Evolutionary conservation across 2,888 invertebrate genomes (phyloP).

Genomic region (Drosophila hawaiiensis): DNA sequence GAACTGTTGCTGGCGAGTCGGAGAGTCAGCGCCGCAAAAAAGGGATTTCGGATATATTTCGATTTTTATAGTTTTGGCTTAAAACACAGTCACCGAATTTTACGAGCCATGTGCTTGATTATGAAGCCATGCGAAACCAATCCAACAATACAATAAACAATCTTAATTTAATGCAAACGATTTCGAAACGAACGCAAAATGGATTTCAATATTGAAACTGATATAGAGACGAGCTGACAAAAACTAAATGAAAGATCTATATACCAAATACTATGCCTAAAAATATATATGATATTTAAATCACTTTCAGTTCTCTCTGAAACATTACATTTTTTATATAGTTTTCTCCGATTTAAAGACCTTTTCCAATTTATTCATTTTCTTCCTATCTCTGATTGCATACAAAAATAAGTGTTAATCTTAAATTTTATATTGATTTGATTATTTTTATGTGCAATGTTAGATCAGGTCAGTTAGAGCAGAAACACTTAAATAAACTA

Average conservation of each 20-base stretch:
- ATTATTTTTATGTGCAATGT: constrained; percentile 11
- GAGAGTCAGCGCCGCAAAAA: constrained; percentile 22
- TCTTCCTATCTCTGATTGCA: background rate
- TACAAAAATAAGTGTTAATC: background rate
- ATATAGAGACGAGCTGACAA: background rate
- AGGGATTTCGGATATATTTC: constrained; percentile 69
- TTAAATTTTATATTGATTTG: constrained; percentile 9
- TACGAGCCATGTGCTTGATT: constrained; percentile 59
- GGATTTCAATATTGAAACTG: background rate
- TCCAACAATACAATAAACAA: constrained; percentile 61
- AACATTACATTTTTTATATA: background rate
- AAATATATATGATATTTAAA: background rate
- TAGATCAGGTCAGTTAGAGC: background rate
- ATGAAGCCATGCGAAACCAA: constrained; percentile 43
- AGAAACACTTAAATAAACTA: constrained; percentile 22
- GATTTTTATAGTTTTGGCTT: constrained; percentile 67
- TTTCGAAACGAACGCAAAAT: constrained; percentile 1
- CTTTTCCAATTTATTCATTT: background rate
- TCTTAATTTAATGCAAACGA: constrained; percentile 64
- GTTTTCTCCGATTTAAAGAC: background rate
- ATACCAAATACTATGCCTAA: background rate
- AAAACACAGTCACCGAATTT: constrained; percentile 50
- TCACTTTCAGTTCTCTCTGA: background rate
- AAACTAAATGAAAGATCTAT: background rate
- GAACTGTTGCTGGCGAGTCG: background rate